Percentiles rank a stretch among this genome's conserved stretches.
Evolutionary conservation across 2,797 vertebrate species (phyloP).

Genomic region (Premnoplex brunnescens): DNA sequence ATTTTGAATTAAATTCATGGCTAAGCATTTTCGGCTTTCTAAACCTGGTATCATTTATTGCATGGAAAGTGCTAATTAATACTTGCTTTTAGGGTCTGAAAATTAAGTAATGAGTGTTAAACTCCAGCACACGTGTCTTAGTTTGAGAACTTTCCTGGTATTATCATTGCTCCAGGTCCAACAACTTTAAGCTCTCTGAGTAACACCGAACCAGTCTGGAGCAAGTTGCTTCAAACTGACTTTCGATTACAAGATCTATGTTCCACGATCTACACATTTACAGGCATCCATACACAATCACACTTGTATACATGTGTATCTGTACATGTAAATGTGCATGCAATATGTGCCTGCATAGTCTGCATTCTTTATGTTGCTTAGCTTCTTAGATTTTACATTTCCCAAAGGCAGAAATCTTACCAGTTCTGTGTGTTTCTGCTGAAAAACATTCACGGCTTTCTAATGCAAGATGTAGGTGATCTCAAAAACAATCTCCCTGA

Average conservation of each 20-base stretch:
- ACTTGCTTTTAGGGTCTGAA: not conserved
- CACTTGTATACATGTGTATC: not conserved
- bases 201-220: not conserved
- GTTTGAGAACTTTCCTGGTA: not conserved
- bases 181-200: not conserved
- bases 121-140: not conserved
- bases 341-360: rapidly evolving
- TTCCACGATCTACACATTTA: not conserved
- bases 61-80: not conserved
- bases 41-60: not conserved
- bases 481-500: not conserved
- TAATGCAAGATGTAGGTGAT: not conserved
- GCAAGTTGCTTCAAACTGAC: not conserved
- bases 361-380: not conserved
- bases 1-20: not conserved
- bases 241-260: not conserved
- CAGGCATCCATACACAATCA: not conserved
- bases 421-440: not conserved
- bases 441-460: not conserved
- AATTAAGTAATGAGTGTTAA: not conserved
- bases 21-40: not conserved
- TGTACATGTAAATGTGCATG: not conserved
- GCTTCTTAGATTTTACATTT: not conserved
- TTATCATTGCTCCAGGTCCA: not conserved
- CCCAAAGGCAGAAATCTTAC: not conserved